phyloP scores from a whole-genome alignment of 1,140 invertebrate species.

The Drosophila oshimai region DNA sequence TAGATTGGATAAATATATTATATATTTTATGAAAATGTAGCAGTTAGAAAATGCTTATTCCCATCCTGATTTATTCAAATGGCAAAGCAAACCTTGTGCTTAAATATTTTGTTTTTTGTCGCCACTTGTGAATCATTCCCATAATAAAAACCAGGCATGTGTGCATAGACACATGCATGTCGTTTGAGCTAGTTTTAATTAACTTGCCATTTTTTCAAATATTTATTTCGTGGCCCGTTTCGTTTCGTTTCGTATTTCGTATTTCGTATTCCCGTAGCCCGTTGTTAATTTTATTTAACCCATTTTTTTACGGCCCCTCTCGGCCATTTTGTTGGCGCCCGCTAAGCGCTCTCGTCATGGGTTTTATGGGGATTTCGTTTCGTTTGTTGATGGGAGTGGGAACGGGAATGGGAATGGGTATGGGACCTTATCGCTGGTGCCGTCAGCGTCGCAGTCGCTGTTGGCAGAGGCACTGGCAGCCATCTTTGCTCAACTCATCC shows the following conservation, averaged over 20 bases:
- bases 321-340: slow-evolving; percentile 53
- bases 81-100: no score
- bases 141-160: neutral
- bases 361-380: slow-evolving; percentile 60
- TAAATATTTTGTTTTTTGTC: neutral
- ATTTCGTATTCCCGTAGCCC: slow-evolving; percentile 3
- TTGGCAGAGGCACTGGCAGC: slow-evolving; percentile 16
- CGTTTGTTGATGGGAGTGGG: no score
- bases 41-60: no score
- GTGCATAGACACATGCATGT: neutral
- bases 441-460: neutral
- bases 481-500: slow-evolving; percentile 65
- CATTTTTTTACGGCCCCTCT: slow-evolving; percentile 25
- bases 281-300: neutral
- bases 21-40: no score
- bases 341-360: slow-evolving; percentile 58
- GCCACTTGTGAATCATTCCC: neutral
- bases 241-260: no score
- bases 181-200: slow-evolving; percentile 54
- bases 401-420: no score
- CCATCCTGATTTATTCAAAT: no score
- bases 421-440: slow-evolving; percentile 24
- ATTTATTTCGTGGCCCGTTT: slow-evolving; percentile 32
- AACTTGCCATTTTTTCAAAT: slow-evolving; percentile 22
- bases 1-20: no score